Conservation (phyloP, 2,888 invertebrate species). For the Chromoteleia sp. region DNA sequence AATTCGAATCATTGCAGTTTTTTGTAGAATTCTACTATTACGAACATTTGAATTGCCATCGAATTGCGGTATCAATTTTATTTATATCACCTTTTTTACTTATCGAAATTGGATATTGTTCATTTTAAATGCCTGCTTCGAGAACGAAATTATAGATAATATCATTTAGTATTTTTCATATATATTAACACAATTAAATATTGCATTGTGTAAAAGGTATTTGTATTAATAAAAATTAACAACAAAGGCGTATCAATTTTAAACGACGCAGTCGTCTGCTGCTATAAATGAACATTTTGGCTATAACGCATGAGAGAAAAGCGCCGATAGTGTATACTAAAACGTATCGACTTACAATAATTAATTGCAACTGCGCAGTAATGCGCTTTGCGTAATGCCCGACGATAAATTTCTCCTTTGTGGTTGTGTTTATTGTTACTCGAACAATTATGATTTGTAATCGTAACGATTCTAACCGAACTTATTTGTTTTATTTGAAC, state of each 20-base stretch:
- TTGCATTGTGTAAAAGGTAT: background rate
- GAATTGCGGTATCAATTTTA: no score
- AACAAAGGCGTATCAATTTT: background rate
- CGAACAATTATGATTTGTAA: constrained; percentile 15
- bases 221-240: background rate
- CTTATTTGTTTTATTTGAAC: background rate
- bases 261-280: background rate
- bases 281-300: constrained; percentile 24
- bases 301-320: constrained; percentile 30
- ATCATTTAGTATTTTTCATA: background rate
- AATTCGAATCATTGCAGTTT: no score
- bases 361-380: constrained; percentile 48
- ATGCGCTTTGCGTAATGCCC: constrained; percentile 28
- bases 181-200: background rate
- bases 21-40: no score
- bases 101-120: no score
- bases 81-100: no score
- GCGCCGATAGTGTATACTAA: constrained; percentile 15
- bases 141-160: no score
- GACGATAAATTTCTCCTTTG: constrained; percentile 37
- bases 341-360: constrained; percentile 51
- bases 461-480: background rate
- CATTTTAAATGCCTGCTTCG: no score
- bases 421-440: constrained; percentile 26
- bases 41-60: no score